Evolutionary conservation across 2,113 vertebrate species (phyloP).

Genomic region (Aplodontia rufa): DNA sequence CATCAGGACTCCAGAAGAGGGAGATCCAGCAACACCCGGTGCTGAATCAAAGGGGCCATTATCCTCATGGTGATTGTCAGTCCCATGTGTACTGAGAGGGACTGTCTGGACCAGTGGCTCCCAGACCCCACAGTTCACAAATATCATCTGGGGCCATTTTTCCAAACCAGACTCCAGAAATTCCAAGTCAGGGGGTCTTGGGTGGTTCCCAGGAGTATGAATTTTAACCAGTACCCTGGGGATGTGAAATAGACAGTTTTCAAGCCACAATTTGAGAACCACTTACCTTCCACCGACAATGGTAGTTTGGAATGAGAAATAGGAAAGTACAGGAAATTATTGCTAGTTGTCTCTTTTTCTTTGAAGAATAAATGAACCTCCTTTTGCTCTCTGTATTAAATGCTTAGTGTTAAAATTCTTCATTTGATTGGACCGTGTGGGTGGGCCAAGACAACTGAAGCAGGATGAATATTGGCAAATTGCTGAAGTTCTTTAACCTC

Average conservation of each 20-base stretch:
- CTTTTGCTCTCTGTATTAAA: background rate
- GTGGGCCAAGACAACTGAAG: background rate
- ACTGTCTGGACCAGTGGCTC: background rate
- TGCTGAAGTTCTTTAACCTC: background rate
- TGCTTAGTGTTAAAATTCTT: slow-evolving; percentile 20
- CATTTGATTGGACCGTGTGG: background rate
- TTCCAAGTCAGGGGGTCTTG: background rate
- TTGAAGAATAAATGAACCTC: slow-evolving; percentile 6
- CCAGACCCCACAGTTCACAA: background rate
- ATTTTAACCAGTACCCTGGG: background rate
- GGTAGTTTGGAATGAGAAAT: background rate
- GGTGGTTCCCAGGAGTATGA: background rate
- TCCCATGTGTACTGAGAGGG: background rate
- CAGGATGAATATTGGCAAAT: background rate
- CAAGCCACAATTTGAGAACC: background rate
- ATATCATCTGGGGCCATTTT: background rate
- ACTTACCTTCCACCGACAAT: background rate
- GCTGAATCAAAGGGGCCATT: background rate
- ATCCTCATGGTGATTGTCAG: background rate
- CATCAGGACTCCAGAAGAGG: background rate
- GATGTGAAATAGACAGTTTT: background rate
- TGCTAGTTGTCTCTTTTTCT: background rate
- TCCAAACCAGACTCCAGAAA: background rate
- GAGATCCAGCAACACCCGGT: background rate
- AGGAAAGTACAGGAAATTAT: background rate